Evolutionary conservation across 2,888 invertebrate genomes (phyloP).

Genomic region (Microctonus aethiopoides): DNA sequence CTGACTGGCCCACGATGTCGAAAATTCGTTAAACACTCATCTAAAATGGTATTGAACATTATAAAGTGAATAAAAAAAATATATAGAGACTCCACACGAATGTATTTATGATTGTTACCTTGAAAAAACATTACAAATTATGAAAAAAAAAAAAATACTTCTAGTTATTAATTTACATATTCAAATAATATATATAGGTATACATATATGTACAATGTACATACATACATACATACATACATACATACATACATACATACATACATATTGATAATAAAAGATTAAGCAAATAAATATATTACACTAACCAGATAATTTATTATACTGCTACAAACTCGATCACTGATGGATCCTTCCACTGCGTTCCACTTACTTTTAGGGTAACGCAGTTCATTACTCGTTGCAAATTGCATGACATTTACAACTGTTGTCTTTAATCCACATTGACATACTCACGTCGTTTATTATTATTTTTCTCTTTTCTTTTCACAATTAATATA

Average conservation of each 20-base stretch:
- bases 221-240: too few relatives aligned
- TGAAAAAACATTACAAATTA: too few relatives aligned
- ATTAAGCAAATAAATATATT: neutral
- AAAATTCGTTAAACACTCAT: too few relatives aligned
- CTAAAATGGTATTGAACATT: too few relatives aligned
- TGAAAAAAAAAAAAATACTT: too few relatives aligned
- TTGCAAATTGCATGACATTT: slow-evolving; percentile 57
- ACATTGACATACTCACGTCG: neutral
- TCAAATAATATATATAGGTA: too few relatives aligned
- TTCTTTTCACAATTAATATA: neutral
- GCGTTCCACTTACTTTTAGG: slow-evolving; percentile 46
- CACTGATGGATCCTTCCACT: slow-evolving; percentile 11
- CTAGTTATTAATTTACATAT: too few relatives aligned
- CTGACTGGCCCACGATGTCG: neutral
- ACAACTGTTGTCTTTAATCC: slow-evolving; percentile 30
- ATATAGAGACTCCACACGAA: too few relatives aligned
- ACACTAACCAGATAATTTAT: neutral
- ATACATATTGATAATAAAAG: neutral
- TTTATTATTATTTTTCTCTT: neutral
- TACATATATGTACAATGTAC: too few relatives aligned
- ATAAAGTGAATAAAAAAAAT: too few relatives aligned
- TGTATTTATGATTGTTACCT: too few relatives aligned
- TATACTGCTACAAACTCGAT: neutral
- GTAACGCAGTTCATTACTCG: slow-evolving; percentile 52
- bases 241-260: too few relatives aligned